Evolutionary conservation across 2,888 invertebrate species (phyloP), one percentile per base, ranked within the genome.

Genomic region (Muschampia plurimacula): DNA sequence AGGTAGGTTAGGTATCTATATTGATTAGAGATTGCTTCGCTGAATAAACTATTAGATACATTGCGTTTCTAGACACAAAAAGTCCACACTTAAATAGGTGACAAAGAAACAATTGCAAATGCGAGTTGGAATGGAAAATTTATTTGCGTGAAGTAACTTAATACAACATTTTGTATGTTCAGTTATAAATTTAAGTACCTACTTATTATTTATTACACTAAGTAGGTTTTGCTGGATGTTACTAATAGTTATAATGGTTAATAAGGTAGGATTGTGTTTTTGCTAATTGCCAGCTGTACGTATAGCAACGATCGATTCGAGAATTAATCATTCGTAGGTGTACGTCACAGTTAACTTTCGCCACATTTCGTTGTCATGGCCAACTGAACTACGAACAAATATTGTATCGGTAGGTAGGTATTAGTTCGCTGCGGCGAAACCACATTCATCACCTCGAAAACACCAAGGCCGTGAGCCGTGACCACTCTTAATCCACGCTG

Each of bases 311-410:
- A 80, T 81, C 79, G 77, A 82, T 80, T 82, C 79, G 79, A 82
- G 84, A 82, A 86, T 82, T 82, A 82, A 86, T 79, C 74, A 70
- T 74, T 76, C 66, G 71, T 59, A 59, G 67, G 74, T 77, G 79
- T 84, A 84, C 87, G 88, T 88, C 87, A 87, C 84, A 82, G 83
- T 82, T 85, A 77, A 91, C 92, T 92, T 92, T 92, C 92, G 90
- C 92, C 88, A 86, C 89, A 84, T 90, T 90, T 89, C 90, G 88
- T 89, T 85, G 89, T 85, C 90, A 89, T 85, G 89, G 89, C 85
- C 86, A 85, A 80, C 76, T 74, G 81, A 82, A 77, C 81, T 80
- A 79, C 77, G 76, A 79, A 73, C 81, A 83, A 81, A 81, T 84
- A 84, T 85, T 84, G 82, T 84, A 81, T 81, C 79, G 80, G 78